Conservation (phyloP, 1,140 invertebrate genomes). For the Schlechtendalia chinensis region DNA sequence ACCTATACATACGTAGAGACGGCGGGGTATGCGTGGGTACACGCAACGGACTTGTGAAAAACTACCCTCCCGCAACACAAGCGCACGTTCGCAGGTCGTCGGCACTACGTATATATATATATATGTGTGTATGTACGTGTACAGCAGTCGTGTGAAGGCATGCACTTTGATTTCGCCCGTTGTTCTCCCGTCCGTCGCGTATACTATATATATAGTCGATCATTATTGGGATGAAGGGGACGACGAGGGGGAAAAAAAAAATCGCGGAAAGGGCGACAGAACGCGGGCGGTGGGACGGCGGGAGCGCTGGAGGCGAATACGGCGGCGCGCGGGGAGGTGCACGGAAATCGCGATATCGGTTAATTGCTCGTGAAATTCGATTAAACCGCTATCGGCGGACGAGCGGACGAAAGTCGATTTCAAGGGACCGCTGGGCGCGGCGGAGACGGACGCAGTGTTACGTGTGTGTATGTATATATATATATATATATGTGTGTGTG, state of each 20-base stretch:
- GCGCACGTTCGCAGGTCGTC: background rate
- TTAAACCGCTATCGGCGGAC: background rate
- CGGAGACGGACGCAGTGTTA: background rate
- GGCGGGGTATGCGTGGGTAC: no score
- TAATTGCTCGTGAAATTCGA: constrained; percentile 42
- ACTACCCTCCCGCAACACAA: no score
- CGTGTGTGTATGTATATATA: no score
- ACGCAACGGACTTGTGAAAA: no score
- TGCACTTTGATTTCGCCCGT: background rate
- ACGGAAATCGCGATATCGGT: constrained; percentile 2
- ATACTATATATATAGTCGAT: background rate
- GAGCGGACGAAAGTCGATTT: constrained; percentile 7
- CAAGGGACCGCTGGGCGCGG: background rate
- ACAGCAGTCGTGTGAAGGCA: background rate
- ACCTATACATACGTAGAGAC: background rate
- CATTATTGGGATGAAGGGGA: no score
- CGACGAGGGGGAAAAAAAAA: no score
- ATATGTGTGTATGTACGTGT: no score
- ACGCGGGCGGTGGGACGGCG: background rate
- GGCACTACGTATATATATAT: no score
- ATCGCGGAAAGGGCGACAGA: no score
- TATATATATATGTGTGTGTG: background rate
- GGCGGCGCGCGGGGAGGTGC: background rate
- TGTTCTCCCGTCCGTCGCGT: background rate
- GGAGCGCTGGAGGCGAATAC: no score